Evolutionary conservation across 1,140 invertebrate species (phyloP), one percentile per base, ranked within the genome.

Genomic region (Oryzaephilus surinamensis): DNA sequence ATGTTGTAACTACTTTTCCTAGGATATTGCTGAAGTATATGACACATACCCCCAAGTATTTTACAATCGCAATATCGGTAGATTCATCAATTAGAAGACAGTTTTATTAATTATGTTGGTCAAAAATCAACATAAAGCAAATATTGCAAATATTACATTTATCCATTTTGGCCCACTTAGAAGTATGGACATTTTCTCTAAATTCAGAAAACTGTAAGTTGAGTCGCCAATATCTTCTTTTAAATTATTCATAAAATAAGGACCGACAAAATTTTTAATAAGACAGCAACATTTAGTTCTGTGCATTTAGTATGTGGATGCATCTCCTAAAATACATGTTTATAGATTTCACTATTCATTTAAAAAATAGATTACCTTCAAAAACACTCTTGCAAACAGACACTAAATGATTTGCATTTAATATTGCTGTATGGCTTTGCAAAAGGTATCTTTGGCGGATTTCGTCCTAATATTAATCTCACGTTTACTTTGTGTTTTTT

Each of bases 41-140:
- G 8, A 65, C 51, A 13, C 48, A 48, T 28, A 61, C 38, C 18
- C 54, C 55, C 37, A 65, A 50, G 24, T 52, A 46, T 55, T 63
- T 62, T 6, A 34, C 40, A 4, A 52, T 42, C 14, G 46, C 47
- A 2, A 64, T 46, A 41, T 65, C 61, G 2, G 60, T 67, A 3
- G 59, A 65, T 41, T 67, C 62, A 47, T 63, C 61, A 8, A 63
- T 20, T 18, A n/a, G n/a, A n/a, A n/a, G n/a, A n/a, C n/a, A n/a
- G n/a, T n/a, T n/a, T n/a, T n/a, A 27, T 5, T 6, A 27, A 13
- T 4, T 13, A 11, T 5, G 4, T 11, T n/a, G 26, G 26, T 27
- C 3, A 10, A 4, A 11, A 4, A 3, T n/a, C 10, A 27, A n/a
- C 21, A 24, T 24, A 6, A 24, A 27, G 14, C n/a, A n/a, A n/a